These are phyloP conservation scores for Nomada hirtipes DNA, from an alignment of 2,888 invertebrate species.

Conservation along the genomic window DNA sequence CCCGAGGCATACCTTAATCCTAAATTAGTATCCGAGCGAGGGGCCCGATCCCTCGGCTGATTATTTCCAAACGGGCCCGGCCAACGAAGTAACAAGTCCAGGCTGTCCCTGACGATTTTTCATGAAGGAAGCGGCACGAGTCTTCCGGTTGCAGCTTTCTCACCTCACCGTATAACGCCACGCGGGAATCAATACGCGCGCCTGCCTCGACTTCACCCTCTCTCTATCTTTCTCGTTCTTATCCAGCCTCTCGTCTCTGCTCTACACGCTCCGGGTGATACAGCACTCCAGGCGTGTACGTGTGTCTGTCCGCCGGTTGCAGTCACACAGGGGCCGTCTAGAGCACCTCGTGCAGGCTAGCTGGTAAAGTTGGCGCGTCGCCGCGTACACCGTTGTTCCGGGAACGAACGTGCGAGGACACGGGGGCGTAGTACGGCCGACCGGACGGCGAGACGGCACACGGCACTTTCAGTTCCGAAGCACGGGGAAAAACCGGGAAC, in stretches of 20 bases:
- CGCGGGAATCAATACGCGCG: conserved; percentile 75
- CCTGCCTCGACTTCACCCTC: conserved; percentile 67
- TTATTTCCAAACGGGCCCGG: too few relatives aligned
- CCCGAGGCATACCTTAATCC: neutral
- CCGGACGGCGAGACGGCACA: too few relatives aligned
- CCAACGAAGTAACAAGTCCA: neutral
- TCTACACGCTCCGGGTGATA: neutral
- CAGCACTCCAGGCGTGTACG: conserved; percentile 14
- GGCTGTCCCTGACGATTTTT: too few relatives aligned
- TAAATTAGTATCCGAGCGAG: neutral
- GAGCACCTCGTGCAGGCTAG: conserved; percentile 10
- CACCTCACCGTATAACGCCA: conserved; percentile 74
- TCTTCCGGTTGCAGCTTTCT: conserved; percentile 73
- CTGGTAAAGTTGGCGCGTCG: too few relatives aligned
- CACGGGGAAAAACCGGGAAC: conserved; percentile 33
- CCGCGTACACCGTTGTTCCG: too few relatives aligned
- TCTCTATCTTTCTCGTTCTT: conserved; percentile 45
- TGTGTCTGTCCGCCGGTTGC: conserved; percentile 24
- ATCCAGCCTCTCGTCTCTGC: conserved; percentile 16
- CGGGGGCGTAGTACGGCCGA: too few relatives aligned
- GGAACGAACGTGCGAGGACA: too few relatives aligned
- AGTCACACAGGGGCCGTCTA: neutral
- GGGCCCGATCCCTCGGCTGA: too few relatives aligned
- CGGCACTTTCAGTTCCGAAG: too few relatives aligned
- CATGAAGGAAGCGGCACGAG: conserved; percentile 66